Evolutionary conservation across 2,888 invertebrate genomes (phyloP), one percentile per base, ranked within the genome.

Genomic region (Dasysyrphus tricinctus): DNA sequence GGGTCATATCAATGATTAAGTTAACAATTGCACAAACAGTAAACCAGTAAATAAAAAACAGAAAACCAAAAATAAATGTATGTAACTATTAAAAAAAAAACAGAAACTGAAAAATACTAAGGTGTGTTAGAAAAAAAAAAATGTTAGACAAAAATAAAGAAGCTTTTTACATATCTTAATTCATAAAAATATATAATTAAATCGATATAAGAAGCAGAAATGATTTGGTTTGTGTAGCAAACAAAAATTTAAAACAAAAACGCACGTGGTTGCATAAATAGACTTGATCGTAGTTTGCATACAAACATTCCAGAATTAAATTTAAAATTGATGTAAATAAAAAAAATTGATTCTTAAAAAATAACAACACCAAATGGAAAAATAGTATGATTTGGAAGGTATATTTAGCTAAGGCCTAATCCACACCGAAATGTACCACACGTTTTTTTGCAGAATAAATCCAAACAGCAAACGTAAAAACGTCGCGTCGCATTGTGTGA

Each of bases 1-100:
- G 63, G 89, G 89, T 47, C 88, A 89, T 78, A 67, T 90, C 47
- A 88, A 80, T 81, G 87, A 89, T 65, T 89, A 88, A 80, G 34
- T 49, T 34, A 63, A 70, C 54, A 54, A 47, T 49, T 37, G 51
- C 67, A 69, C 49, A 69, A 69, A 69, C 8, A 57, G 37, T 37
- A 51, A 49, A 34, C 24, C 24, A 49, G 37, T 37, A 51, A 49
- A 34, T 3, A 1, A 49, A 69, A 51, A 65, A 47, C 3, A 57
- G 9, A 37, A 57, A 59, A 56, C 56, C n/a, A 34, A 63, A 63
- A 63, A 16, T 69, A 37, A 51, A 69, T 69, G 67, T 69, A 69
- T 69, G 67, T 69, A 69, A 69, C 67, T 69, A 69, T 12, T 12
- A 65, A 34, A 65, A 9, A 69, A 37, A 37, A 67, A 34, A 49